These are phyloP conservation scores for Spicauda simplicius DNA, from an alignment of 2,888 invertebrate species.

Conservation along the genomic window DNA sequence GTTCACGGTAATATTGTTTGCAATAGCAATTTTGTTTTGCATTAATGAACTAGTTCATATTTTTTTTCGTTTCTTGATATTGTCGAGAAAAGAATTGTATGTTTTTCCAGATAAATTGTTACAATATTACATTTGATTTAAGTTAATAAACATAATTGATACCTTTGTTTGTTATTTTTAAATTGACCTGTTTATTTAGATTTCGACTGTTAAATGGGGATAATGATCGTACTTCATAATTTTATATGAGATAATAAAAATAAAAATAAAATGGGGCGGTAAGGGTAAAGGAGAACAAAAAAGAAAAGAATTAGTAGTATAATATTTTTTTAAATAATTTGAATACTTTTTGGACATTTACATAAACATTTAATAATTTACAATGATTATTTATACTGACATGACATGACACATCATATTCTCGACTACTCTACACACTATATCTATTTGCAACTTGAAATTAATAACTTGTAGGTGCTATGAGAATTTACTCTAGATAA, in stretches of 20 bases:
- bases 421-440: conserved; percentile 80
- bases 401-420: conserved; percentile 83
- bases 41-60: not conserved
- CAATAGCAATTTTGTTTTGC: not conserved
- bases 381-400: conserved; percentile 84
- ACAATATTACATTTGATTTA: not conserved
- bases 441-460: conserved; percentile 81
- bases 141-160: conserved; percentile 13
- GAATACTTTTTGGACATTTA: conserved; percentile 86
- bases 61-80: not conserved
- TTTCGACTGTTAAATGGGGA: not conserved
- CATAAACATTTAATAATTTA: conserved; percentile 86
- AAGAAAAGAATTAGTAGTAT: conserved; percentile 77
- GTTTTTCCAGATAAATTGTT: conserved; percentile 7
- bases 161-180: not conserved
- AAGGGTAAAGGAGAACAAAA: conserved; percentile 70
- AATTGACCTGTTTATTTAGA: not conserved
- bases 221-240: not conserved
- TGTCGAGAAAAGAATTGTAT: not conserved
- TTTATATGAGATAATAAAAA: conserved; percentile 11
- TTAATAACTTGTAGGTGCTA: conserved; percentile 79
- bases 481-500: conserved; percentile 79
- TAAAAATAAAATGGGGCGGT: conserved; percentile 48
- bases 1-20: not conserved
- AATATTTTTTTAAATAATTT: conserved; percentile 84